phyloP scores from a whole-genome alignment of 2,888 invertebrate genomes.

The Synergus umbraculus region DNA sequence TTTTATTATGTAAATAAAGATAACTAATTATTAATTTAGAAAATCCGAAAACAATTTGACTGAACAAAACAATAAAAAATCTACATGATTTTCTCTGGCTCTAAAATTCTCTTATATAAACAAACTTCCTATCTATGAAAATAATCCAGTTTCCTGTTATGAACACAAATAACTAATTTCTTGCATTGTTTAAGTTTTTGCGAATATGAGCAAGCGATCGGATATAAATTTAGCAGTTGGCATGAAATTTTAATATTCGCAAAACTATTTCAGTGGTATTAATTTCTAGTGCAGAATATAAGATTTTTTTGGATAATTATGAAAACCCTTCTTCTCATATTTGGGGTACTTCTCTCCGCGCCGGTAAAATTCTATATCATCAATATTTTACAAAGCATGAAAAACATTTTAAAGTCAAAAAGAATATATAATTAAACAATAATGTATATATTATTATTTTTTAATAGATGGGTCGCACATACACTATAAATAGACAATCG shows the following conservation, averaged over 20 bases:
- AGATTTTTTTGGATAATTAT: background rate
- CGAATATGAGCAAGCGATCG: background rate
- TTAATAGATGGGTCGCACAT: background rate
- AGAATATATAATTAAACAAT: too few species aligned
- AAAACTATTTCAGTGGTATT: background rate
- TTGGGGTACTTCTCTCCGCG: too few species aligned
- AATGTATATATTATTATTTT: background rate
- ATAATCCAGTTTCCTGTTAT: constrained; percentile 10
- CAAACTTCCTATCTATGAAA: background rate
- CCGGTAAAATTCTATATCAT: background rate
- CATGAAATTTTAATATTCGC: background rate
- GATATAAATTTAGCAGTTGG: background rate
- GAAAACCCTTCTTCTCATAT: background rate
- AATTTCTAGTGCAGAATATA: background rate
- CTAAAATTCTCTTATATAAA: background rate
- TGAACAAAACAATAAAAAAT: too few species aligned
- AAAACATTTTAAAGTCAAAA: too few species aligned
- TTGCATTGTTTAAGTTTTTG: background rate
- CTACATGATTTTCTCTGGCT: too few species aligned
- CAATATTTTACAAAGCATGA: background rate
- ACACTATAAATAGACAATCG: background rate
- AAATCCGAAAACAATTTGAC: too few species aligned
- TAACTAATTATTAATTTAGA: too few species aligned
- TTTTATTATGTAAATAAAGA: background rate
- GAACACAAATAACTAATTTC: background rate